Base-by-base conservation (phyloP, 2,797 vertebrate genomes). In the Amazona finschi region DNA sequence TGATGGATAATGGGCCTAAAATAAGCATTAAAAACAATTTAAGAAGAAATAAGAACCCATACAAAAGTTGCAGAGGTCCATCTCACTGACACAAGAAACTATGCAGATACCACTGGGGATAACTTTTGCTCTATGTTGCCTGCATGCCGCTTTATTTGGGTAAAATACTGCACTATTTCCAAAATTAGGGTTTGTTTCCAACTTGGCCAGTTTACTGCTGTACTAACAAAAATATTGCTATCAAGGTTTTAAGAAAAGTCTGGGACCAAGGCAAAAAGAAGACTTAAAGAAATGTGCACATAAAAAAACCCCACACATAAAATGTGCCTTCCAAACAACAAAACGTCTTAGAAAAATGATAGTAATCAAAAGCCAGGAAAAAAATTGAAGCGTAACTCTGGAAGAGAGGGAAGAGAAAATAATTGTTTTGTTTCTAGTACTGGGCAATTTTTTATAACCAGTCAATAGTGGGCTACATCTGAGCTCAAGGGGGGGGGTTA, bases 61-160 rank as follows among this genome's bases (percentile, higher is more conserved):
- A 39, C 2, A 8, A 70, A 93, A 39, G 21, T 31, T 86, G 46
- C 50, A 36, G 52, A 72, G 30, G 27, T 70, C 50, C 27, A 12
- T 81, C 33, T 49, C 55, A 52, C n/a, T 41, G 75, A 47, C 87
- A 91, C 62, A 75, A 94, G 85, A 93, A 87, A 80, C 21, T 72
- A 20, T 43, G 15, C 70, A 94, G 74, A 69, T 47, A 49, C 43
- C 21, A 11, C 17, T 44, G 77, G 25, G 18, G 55, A 58, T 58
- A 79, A 43, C 19, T 92, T 64, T 58, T 94, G 21, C 30, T 39
- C 19, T 38, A 60, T 79, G 47, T 15, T 73, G 77, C 36, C 64
- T 50, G 36, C 31, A 15, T 70, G 36, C 11, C 89, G n/a, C 14
- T 77, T 66, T 28, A 25, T n/a, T 85, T 49, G 60, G 43, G n/a